Base-by-base conservation (phyloP, 2,797 vertebrate genomes). In the Xiphophorus birchmanni region DNA sequence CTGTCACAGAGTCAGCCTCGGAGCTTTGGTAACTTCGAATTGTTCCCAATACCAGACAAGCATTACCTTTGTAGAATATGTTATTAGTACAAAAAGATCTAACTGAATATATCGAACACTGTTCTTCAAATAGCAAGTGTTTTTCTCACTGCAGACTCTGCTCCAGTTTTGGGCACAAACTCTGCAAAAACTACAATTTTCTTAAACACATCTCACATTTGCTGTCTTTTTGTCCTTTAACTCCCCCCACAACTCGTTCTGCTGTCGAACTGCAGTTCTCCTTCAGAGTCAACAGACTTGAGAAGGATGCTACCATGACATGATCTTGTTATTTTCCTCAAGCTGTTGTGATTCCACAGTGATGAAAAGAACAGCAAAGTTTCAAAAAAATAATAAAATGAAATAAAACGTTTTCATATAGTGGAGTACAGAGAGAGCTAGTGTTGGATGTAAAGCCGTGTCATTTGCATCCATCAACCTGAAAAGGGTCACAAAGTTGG, bases 221-320 rank as follows among this genome's bases (percentile, higher is more conserved):
- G 44, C 71, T 48, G n/a, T 73, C n/a, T 35, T 73, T n/a, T 47
- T 73, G 72, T 23, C 29, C 48, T 32, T 73, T 73, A 73, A 45
- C 13, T 88, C 40, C 0, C 35, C 35, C 35, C 37, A 32, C 15
- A 67, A 40, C 35, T 40, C 18, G 3, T 71, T 84, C 63, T 60
- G 76, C 83, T 54, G 72, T 73, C 18, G 58, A 86, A 65, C 75
- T 73, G 60, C 65, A 83, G 74, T 87, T 77, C 82, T 90, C 78
- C 73, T 83, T 32, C 45, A 74, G 75, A 90, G 85, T 90, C 91
- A 91, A 82, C 84, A 78, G 80, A 76, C 82, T 83, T 2, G 65
- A 89, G 87, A 90, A 84, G 82, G 86, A 88, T 86, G 81, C 83
- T 81, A 26, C 76, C 85, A 83, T 67, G 63, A 40, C 35, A 67